Conservation (phyloP, 2,797 vertebrate genomes). For the Pempheris klunzingeri region DNA sequence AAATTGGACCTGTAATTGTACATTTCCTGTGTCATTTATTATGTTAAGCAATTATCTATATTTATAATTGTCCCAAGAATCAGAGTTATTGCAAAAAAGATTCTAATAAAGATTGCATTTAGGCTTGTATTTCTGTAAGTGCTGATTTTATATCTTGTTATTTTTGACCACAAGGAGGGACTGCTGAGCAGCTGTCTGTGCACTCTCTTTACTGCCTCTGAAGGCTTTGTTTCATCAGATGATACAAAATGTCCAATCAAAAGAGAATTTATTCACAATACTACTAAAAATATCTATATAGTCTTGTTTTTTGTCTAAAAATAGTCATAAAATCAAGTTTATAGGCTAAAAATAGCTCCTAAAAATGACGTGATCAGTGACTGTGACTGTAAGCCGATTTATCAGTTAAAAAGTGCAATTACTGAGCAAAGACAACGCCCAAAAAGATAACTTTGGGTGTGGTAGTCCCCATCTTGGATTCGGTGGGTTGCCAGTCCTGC, state of each 20-base stretch:
- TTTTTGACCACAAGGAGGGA: slow-evolving; percentile 65
- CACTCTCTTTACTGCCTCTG: background rate
- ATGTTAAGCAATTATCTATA: slow-evolving; percentile 32
- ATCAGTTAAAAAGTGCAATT: slow-evolving; percentile 17
- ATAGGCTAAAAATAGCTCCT: slow-evolving; percentile 27
- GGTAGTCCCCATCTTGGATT: slow-evolving; percentile 43
- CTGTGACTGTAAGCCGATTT: background rate
- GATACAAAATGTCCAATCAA: slow-evolving; percentile 28
- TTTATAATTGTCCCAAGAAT: slow-evolving; percentile 49
- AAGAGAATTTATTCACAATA: slow-evolving; percentile 33
- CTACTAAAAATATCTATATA: slow-evolving; percentile 18
- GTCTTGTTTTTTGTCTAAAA: slow-evolving; percentile 14
- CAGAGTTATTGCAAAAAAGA: slow-evolving; percentile 29
- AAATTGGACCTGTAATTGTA: slow-evolving; percentile 12
- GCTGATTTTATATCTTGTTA: slow-evolving; percentile 1
- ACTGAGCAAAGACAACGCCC: slow-evolving; percentile 16
- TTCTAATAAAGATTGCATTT: slow-evolving; percentile 11
- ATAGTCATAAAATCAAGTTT: background rate
- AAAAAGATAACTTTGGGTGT: slow-evolving; percentile 43
- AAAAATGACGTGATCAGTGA: background rate
- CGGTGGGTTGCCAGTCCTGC: slow-evolving; percentile 36
- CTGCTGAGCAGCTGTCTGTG: slow-evolving; percentile 54
- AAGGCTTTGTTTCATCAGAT: slow-evolving; percentile 48
- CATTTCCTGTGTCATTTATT: slow-evolving; percentile 27
- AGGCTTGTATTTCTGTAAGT: background rate